Evolutionary conservation across 2,113 vertebrate species (phyloP), one percentile per base, ranked within the genome.

Genomic region (Poicephalus meyeri): DNA sequence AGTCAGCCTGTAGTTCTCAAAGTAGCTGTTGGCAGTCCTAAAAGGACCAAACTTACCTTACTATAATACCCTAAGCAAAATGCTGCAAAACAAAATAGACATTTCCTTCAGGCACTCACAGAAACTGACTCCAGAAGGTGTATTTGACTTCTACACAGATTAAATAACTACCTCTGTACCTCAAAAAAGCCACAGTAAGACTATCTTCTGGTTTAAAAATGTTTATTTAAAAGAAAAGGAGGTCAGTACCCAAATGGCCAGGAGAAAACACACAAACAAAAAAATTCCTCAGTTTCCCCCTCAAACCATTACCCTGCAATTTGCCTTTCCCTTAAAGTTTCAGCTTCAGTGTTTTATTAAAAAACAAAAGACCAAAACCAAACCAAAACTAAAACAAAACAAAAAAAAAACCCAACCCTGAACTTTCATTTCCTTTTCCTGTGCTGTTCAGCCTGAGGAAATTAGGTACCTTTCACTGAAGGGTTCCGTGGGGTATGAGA

Each of bases 221-320:
- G 82, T 96, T 97, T 96, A 80, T 96, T 97, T 89, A 91, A 97
- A 97, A 97, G 95, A 92, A 97, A 93, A 70, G 14, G n/a, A 94
- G 58, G 76, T 84, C 64, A 94, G 88, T 76, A 89, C 49, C 94
- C 65, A 88, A 52, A 86, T 68, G 88, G 66, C 58, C 73, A 93
- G 93, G 44, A 49, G n/a, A 90, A 85, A 88, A 21, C 15, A 52
- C 28, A 28, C 13, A 53, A 91, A 33, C 12, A 46, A 56, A 9
- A 74, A 83, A 18, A 26, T 9, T 77, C 46, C 25, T 72, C 47
- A 20, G 6, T 80, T 88, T 52, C 3, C 14, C 55, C 25, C 71
- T 28, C 41, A 5, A 82, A 69, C 24, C 72, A 47, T 78, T 86
- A 89, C n/a, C 71, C 35, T 50, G 28, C 64, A 64, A 68, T 95